A percentile compares a stretch with the other conserved stretches of the same genome.
Evolutionary conservation across 2,888 invertebrate genomes (phyloP).

Genomic region (Euzophera pinguis): DNA sequence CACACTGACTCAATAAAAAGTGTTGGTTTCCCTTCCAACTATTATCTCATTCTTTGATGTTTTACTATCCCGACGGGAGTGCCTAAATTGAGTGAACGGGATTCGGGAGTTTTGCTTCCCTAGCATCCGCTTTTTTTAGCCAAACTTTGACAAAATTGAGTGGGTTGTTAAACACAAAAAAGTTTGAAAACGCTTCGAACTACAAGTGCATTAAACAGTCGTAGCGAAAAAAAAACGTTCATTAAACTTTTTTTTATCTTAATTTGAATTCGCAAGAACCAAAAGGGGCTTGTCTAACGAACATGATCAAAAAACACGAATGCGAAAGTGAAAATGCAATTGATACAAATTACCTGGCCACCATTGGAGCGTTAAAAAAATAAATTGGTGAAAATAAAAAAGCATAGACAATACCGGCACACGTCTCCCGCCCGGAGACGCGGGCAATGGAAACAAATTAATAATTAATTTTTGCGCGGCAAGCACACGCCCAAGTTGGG

Average conservation of each 20-base stretch:
- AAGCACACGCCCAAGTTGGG: conserved; percentile 53
- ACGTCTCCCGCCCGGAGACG: conserved; percentile 48
- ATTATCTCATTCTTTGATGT: conserved; percentile 55
- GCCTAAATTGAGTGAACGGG: conserved; percentile 33
- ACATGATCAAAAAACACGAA: not conserved
- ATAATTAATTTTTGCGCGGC: conserved; percentile 72
- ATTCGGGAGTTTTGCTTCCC: conserved; percentile 21
- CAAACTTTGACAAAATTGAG: conserved; percentile 3
- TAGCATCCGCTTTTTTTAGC: conserved; percentile 22
- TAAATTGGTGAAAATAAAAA: conserved; percentile 48
- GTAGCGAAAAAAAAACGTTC: too few relatives aligned
- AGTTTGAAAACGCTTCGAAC: not conserved
- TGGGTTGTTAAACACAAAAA: not conserved
- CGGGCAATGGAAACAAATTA: conserved; percentile 68
- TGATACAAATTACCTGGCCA: conserved; percentile 59
- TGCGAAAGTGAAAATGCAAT: conserved; percentile 32
- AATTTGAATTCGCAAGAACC: conserved; percentile 9
- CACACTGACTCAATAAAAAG: conserved; percentile 57
- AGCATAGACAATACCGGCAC: conserved; percentile 48
- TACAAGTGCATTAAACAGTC: not conserved
- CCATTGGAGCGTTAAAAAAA: conserved; percentile 57
- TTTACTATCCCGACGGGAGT: conserved; percentile 50
- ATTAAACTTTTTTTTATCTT: not conserved
- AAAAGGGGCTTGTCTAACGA: conserved; percentile 2
- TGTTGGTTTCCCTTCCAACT: conserved; percentile 48